Base-by-base conservation (phyloP, 2,888 invertebrate species). In the Merodon equestris region DNA sequence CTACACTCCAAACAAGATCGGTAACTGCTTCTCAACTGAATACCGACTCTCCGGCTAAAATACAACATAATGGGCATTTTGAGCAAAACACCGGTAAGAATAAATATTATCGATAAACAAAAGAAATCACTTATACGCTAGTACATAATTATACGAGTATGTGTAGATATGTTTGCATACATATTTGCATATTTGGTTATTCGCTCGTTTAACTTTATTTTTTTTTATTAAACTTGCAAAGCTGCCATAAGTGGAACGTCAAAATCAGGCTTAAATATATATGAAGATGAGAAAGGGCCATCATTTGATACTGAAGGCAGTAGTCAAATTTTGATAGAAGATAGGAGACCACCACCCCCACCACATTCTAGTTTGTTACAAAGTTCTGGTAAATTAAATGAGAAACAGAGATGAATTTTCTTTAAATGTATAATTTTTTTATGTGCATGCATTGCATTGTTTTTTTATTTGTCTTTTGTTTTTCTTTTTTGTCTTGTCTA, bases 1-100 rank as follows among this genome's bases (percentile, higher is more conserved):
- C 96, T 83, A 96, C 96, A 5, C 90, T 97, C 82, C 96, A 96
- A 89, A 96, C 96, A 7, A 92, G 96, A 84, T 96, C 96, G 61
- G 97, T 97, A 34, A 96, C 96, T 0, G 96, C 96, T 36, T 96
- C 96, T 27, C 96, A 97, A 88, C 90, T 97, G 68, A 96, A 96
- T 83, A 96, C 96, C 34, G 96, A 97, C 89, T 96, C 95, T 57
- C 96, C 96, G 9, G 95, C 95, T 77, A 94, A 95, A 89, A 93
- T 95, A 91, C 94, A 92, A 87, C 94, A 92, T 87, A 94, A 93
- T 86, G 93, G 94, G 44, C 92, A 93, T 83, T 93, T 93, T 87
- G 93, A 93, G 83, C 90, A 91, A 83, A 91, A 91, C 84, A 90
- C 91, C 84, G 92, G 92, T 92, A 82, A 91, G 92, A 36, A 36